phyloP scores from a whole-genome alignment of 37 sponge, comb jelly and placozoan genomes.

The Spongia lamella region DNA sequence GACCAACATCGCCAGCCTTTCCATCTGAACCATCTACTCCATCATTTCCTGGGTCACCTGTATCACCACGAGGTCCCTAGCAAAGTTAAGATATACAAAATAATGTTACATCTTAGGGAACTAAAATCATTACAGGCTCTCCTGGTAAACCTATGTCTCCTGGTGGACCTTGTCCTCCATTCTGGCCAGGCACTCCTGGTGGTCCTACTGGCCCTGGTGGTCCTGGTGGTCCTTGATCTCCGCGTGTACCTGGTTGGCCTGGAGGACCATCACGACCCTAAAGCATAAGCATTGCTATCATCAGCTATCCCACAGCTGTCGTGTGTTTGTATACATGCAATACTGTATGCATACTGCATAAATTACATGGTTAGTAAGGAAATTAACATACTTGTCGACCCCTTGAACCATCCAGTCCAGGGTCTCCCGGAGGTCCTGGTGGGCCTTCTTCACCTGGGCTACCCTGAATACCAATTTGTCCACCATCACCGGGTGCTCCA shows the following conservation, averaged over 20 bases:
- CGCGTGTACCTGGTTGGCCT: neutral
- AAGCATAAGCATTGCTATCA: too few species aligned
- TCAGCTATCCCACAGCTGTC: too few species aligned
- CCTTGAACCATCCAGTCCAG: conserved; percentile 4
- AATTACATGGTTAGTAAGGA: too few species aligned
- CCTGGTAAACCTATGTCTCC: conserved; percentile 1
- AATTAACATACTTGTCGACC: neutral
- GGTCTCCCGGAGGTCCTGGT: conserved; percentile 7
- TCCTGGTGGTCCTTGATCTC: conserved; percentile 21
- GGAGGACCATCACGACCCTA: too few species aligned
- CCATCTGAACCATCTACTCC: conserved; percentile 11
- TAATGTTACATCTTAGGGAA: too few species aligned
- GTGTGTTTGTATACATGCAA: too few species aligned
- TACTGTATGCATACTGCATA: too few species aligned
- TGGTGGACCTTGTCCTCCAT: neutral
- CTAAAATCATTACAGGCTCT: too few species aligned
- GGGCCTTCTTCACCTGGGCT: neutral
- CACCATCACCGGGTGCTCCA: conserved; percentile 36
- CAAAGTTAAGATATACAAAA: too few species aligned
- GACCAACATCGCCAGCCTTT: conserved; percentile 8
- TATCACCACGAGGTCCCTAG: conserved; percentile 31
- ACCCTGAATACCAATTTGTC: neutral
- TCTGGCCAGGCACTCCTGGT: neutral
- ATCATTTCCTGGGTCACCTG: conserved; percentile 30
- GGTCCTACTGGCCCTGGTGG: neutral